A percentile compares a stretch with the other conserved stretches of the same genome.
Evolutionary conservation across 2,113 vertebrate species (phyloP).

Genomic region (Heteronetta atricapilla): DNA sequence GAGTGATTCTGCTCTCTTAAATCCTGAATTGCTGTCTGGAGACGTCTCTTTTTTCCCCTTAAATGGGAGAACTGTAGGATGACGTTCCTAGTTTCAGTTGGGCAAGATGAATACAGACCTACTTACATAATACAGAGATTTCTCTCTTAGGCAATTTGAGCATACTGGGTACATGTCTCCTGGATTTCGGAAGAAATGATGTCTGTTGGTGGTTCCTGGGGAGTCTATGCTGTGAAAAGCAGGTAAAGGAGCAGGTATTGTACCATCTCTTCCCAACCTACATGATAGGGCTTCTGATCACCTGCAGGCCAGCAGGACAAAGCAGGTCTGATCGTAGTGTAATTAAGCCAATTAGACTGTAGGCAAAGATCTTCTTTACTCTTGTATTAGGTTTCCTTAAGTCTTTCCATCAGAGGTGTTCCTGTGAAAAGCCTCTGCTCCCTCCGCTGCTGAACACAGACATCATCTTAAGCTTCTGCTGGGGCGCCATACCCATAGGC

Average conservation of each 20-base stretch:
- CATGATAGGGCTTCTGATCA: neutral
- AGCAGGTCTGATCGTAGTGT: neutral
- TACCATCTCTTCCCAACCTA: neutral
- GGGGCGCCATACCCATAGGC: neutral
- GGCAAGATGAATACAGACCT: neutral
- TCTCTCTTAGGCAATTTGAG: neutral
- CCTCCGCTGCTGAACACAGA: neutral
- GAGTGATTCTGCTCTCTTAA: neutral
- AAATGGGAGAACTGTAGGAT: neutral
- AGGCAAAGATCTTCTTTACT: neutral
- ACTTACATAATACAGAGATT: neutral
- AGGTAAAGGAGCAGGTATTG: neutral
- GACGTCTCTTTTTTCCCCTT: neutral
- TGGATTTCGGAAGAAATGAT: neutral
- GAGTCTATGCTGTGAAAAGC: neutral
- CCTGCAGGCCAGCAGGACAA: neutral
- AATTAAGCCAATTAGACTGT: neutral
- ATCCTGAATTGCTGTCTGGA: neutral
- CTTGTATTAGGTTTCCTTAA: neutral
- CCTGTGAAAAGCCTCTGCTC: neutral
- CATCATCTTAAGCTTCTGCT: constrained; percentile 17
- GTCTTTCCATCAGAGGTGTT: neutral
- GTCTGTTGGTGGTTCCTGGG: neutral
- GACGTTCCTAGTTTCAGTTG: neutral
- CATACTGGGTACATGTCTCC: neutral